A percentile compares a stretch with the other conserved stretches of the same genome.
These are phyloP conservation scores for Lumbricus terrestris DNA, from an alignment of 2,888 invertebrate genomes.

Conservation along the genomic window DNA sequence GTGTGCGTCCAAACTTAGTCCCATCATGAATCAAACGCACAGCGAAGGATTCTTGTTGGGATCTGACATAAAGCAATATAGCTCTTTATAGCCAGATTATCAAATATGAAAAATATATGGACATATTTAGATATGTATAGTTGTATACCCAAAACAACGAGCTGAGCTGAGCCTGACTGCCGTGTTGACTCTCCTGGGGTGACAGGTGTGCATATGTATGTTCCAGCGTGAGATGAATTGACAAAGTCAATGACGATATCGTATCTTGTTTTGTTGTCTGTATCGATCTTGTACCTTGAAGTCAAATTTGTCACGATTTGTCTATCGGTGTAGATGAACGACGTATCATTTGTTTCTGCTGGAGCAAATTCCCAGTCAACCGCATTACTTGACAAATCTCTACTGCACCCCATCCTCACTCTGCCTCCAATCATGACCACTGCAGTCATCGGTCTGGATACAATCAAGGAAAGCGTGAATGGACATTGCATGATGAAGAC, in stretches of 20 bases:
- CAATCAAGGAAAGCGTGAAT: background rate
- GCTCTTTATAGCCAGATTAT: too few relatives aligned
- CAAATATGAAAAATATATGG: too few relatives aligned
- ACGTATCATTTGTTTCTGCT: background rate
- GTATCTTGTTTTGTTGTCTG: background rate
- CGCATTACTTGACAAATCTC: background rate
- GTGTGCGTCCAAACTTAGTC: too few relatives aligned
- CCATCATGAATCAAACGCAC: too few relatives aligned
- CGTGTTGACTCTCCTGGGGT: background rate
- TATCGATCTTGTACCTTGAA: background rate
- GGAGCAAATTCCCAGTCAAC: background rate
- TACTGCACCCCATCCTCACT: background rate
- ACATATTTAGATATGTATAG: too few relatives aligned
- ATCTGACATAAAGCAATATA: too few relatives aligned
- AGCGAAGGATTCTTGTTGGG: too few relatives aligned
- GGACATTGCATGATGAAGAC: background rate
- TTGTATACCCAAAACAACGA: background rate
- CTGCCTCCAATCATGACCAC: background rate
- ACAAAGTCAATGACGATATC: background rate
- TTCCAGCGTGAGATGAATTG: background rate
- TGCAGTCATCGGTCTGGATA: background rate
- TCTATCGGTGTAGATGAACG: background rate
- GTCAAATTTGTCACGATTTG: background rate
- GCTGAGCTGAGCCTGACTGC: background rate
- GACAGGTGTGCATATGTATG: background rate